phyloP scores from a whole-genome alignment of 2,113 vertebrate genomes.

The Leuciscus idus region DNA sequence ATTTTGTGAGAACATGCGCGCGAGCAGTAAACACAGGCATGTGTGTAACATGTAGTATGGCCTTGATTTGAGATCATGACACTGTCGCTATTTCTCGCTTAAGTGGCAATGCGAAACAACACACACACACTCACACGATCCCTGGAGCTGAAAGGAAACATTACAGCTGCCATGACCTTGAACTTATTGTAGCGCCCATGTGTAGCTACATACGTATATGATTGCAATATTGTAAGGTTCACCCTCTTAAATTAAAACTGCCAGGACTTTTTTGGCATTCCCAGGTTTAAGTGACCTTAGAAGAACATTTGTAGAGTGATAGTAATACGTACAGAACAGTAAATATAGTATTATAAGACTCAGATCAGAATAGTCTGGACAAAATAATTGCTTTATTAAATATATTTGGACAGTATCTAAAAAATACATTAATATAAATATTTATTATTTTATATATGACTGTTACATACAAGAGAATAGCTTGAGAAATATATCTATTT shows the following conservation, averaged over 20 bases:
- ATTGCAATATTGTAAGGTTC: constrained; percentile 9
- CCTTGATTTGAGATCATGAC: constrained; percentile 33
- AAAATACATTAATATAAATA: not conserved
- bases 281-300: not conserved
- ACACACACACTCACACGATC: not conserved
- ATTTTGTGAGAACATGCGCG: not conserved
- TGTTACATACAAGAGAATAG: not conserved
- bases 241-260: constrained; percentile 20
- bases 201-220: constrained; percentile 15
- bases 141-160: constrained; percentile 40
- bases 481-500: not conserved
- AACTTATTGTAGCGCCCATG: constrained; percentile 55
- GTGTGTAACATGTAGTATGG: constrained; percentile 33
- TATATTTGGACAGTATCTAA: too few relatives aligned
- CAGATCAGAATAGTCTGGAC: not conserved
- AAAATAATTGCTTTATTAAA: not conserved
- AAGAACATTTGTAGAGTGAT: not conserved
- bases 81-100: constrained; percentile 23
- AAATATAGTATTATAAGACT: not conserved
- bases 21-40: not conserved
- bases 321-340: not conserved
- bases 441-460: not conserved
- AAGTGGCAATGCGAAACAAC: constrained; percentile 22
- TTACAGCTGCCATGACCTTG: constrained; percentile 64
- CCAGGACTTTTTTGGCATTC: not conserved